Conservation (phyloP, 2,888 invertebrate species). For the Eupithecia dodoneata region DNA sequence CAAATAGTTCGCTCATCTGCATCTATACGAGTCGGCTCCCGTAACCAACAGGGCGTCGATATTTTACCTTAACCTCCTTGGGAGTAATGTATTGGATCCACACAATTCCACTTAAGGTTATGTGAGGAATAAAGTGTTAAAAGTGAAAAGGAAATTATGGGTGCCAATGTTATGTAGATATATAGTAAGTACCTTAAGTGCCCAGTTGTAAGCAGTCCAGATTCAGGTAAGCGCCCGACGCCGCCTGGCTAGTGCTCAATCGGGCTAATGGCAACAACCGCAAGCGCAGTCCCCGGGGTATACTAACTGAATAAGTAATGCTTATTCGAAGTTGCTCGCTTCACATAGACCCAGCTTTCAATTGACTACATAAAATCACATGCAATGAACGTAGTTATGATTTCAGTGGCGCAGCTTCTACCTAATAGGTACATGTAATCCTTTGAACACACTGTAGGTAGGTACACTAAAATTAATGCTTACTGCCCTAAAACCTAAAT, state of each 20-base stretch:
- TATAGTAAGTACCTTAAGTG: conserved; percentile 2
- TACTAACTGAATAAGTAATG: conserved; percentile 79
- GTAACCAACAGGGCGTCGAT: conserved; percentile 73
- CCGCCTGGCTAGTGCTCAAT: conserved; percentile 67
- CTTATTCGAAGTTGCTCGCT: conserved; percentile 68
- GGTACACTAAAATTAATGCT: not conserved
- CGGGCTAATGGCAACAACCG: conserved; percentile 79
- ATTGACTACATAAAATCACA: conserved; percentile 65
- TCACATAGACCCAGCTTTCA: conserved; percentile 63
- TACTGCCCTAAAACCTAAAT: conserved; percentile 55
- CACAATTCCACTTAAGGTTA: conserved; percentile 42
- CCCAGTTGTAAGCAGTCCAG: conserved; percentile 41
- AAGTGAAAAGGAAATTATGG: conserved; percentile 44
- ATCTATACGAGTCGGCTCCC: conserved; percentile 79
- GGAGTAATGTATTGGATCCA: conserved; percentile 48
- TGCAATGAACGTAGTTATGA: not conserved
- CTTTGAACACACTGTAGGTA: not conserved
- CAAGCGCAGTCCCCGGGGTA: conserved; percentile 74
- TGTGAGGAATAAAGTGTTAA: conserved; percentile 37
- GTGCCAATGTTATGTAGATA: not conserved
- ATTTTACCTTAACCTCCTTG: conserved; percentile 67
- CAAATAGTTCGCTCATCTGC: conserved; percentile 84
- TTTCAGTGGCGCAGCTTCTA: not conserved
- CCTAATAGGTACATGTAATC: not conserved
- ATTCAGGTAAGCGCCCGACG: conserved; percentile 42